Evolutionary conservation across 2,113 vertebrate genomes (phyloP).

Genomic region (Oreochromis spilurus): DNA sequence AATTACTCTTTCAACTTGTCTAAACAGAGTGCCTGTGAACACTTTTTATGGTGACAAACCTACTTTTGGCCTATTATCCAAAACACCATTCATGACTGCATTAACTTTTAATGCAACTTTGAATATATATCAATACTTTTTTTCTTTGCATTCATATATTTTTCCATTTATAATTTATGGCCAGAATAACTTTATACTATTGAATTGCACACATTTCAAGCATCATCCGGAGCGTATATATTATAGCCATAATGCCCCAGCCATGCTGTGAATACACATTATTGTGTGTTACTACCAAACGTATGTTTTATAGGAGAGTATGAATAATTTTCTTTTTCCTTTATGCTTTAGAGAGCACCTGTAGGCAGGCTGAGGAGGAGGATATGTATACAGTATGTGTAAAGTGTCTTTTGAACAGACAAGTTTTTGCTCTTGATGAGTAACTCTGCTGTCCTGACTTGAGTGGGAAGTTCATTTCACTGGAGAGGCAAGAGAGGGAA

Average conservation of each 20-base stretch:
- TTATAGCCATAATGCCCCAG: background rate
- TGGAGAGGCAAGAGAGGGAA: background rate
- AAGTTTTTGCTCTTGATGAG: conserved; percentile 25
- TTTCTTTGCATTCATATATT: background rate
- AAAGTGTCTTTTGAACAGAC: conserved; percentile 21
- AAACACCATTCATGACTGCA: background rate
- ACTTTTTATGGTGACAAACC: conserved; percentile 3
- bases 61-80: conserved; percentile 2
- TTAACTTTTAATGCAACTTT: background rate
- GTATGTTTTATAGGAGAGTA: background rate
- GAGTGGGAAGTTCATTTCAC: conserved; percentile 40
- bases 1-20: conserved; percentile 53
- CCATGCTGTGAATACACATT: background rate
- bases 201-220: background rate
- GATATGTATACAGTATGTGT: background rate
- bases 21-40: conserved; percentile 4
- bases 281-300: background rate
- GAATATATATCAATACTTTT: background rate
- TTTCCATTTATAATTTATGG: background rate
- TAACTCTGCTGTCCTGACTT: conserved; percentile 25
- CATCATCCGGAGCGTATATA: background rate
- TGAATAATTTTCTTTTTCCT: background rate
- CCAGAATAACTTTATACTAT: background rate
- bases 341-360: background rate
- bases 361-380: conserved; percentile 17